phyloP scores from a whole-genome alignment of 2,797 vertebrate genomes.

The Denticeps clupeoides region DNA sequence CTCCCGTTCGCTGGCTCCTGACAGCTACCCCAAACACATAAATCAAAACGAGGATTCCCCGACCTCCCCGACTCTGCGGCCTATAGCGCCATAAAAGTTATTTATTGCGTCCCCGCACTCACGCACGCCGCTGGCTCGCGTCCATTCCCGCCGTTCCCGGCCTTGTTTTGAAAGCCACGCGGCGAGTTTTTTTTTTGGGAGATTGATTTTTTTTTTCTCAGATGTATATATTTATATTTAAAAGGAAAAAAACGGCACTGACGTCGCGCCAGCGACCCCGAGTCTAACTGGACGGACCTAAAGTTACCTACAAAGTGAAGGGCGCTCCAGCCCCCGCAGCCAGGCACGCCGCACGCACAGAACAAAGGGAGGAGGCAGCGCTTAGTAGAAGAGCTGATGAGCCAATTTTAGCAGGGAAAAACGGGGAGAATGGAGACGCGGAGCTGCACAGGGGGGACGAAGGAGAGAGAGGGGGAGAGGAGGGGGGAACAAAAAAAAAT shows the following conservation, averaged over 20 bases:
- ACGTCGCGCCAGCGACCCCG: conserved; percentile 37
- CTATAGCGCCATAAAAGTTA: conserved; percentile 53
- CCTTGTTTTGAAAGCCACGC: conserved; percentile 34
- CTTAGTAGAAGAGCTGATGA: conserved; percentile 59
- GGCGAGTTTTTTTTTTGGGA: conserved; percentile 38
- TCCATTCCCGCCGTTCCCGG: conserved; percentile 46
- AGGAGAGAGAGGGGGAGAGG: too few relatives aligned
- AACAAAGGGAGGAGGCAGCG: conserved; percentile 66
- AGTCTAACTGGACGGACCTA: conserved; percentile 53
- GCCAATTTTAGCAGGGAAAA: conserved; percentile 43
- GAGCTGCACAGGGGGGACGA: too few relatives aligned
- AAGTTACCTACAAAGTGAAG: conserved; percentile 58
- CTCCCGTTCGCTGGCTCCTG: conserved; percentile 52
- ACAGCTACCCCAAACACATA: conserved; percentile 69
- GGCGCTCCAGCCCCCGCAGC: conserved; percentile 43
- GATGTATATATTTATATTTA: too few relatives aligned
- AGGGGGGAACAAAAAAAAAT: conserved; percentile 24
- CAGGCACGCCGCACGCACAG: conserved; percentile 47
- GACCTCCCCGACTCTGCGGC: conserved; percentile 55
- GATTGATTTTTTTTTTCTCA: conserved; percentile 33
- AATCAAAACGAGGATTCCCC: conserved; percentile 62
- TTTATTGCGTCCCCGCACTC: conserved; percentile 55
- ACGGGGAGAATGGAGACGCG: conserved; percentile 27
- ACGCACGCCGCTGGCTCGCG: conserved; percentile 48
- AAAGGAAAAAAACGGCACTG: too few relatives aligned